phyloP scores from a whole-genome alignment of 2,113 vertebrate species.

The Pedetes capensis region DNA sequence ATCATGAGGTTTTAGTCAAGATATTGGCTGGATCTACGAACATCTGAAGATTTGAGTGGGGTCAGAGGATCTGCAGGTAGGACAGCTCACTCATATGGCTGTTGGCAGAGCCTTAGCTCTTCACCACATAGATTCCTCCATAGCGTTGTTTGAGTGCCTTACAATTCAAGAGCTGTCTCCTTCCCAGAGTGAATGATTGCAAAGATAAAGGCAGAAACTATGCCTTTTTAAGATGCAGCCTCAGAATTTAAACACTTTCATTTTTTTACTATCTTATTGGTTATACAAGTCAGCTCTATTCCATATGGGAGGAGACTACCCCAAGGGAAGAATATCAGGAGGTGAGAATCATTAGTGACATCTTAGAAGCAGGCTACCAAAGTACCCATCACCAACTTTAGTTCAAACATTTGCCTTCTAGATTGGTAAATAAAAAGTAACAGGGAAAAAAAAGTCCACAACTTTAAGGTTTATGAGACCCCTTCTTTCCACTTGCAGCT shows the following conservation, averaged over 20 bases:
- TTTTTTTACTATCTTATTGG: not conserved
- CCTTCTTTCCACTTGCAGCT: not conserved
- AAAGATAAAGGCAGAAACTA: not conserved
- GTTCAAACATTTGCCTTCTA: not conserved
- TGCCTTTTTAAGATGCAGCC: not conserved
- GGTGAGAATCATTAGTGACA: not conserved
- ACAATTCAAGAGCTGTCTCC: not conserved
- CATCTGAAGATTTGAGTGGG: not conserved
- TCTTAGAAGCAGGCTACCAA: not conserved
- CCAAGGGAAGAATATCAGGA: not conserved
- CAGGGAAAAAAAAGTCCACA: not conserved
- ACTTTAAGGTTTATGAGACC: slow-evolving; percentile 24
- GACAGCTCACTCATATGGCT: not conserved
- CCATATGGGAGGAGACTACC: not conserved
- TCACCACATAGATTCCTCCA: not conserved
- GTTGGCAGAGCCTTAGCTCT: not conserved
- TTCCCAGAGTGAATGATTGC: slow-evolving; percentile 2
- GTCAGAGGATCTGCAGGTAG: not conserved
- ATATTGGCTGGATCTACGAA: not conserved
- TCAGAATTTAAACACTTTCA: slow-evolving; percentile 3
- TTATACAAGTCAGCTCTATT: not conserved
- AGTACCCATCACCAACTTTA: not conserved
- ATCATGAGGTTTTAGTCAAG: not conserved
- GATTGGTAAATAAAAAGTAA: slow-evolving; percentile 21
- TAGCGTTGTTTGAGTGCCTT: not conserved